Conservation (phyloP, 2,113 vertebrate genomes). For the Megaceryle maxima region DNA sequence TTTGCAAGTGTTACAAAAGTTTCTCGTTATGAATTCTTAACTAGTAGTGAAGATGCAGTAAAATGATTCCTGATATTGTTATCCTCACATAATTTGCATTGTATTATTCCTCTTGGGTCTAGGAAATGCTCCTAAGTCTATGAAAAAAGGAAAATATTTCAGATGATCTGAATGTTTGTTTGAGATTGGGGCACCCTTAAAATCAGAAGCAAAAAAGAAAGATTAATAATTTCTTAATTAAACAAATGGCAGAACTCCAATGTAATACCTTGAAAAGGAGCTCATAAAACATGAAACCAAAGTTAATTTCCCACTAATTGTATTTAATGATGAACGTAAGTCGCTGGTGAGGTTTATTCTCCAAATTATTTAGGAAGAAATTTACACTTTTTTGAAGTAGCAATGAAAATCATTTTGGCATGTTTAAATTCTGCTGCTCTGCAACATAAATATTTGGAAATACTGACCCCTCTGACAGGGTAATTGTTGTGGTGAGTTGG, state of each 20-base stretch:
- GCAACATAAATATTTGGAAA: background rate
- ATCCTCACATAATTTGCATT: background rate
- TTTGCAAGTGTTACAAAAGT: background rate
- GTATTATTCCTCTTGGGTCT: background rate
- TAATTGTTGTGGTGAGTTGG: background rate
- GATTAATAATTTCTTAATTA: background rate
- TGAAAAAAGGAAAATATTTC: background rate
- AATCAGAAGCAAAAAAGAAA: background rate
- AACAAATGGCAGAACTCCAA: background rate
- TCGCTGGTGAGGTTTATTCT: background rate
- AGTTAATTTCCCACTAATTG: background rate
- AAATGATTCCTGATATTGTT: background rate
- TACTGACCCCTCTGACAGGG: background rate
- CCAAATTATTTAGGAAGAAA: background rate
- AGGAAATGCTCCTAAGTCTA: background rate
- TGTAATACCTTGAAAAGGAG: background rate
- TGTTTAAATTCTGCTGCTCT: background rate
- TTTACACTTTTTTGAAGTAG: background rate
- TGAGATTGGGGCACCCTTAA: background rate
- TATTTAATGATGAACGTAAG: background rate
- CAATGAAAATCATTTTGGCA: background rate
- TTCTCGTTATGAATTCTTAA: background rate
- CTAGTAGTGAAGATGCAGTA: background rate
- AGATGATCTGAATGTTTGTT: background rate
- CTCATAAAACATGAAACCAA: background rate